Conservation (phyloP, 2,797 vertebrate genomes). For the Helostoma temminkii region DNA sequence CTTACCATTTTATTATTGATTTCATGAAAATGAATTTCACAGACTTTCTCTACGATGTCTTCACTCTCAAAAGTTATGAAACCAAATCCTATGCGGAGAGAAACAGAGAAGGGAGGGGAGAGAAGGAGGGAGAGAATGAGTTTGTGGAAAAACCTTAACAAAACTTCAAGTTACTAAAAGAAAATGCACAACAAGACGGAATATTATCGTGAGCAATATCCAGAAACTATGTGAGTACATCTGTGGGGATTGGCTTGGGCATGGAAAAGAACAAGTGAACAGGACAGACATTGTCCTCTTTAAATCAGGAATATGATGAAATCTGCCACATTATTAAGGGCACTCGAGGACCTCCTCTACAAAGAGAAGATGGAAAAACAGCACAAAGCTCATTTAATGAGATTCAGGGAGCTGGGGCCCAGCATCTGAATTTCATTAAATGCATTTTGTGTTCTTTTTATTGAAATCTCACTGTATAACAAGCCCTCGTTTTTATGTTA, state of each 20-base stretch:
- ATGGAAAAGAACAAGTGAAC: slow-evolving; percentile 77
- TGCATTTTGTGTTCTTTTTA: slow-evolving; percentile 87
- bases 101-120: slow-evolving; percentile 63
- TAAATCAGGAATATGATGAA: slow-evolving; percentile 85
- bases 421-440: slow-evolving; percentile 90
- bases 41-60: slow-evolving; percentile 99
- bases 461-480: slow-evolving; percentile 88
- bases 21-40: slow-evolving; percentile 99
- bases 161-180: slow-evolving; percentile 63
- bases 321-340: slow-evolving; percentile 86
- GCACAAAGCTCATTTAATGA: slow-evolving; percentile 89
- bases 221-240: slow-evolving; percentile 69
- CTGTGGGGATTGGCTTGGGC: slow-evolving; percentile 67
- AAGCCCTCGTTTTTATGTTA: slow-evolving; percentile 87
- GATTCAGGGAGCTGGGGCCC: slow-evolving; percentile 84
- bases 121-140: slow-evolving; percentile 49
- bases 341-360: slow-evolving; percentile 81
- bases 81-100: slow-evolving; percentile 91
- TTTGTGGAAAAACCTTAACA: slow-evolving; percentile 67
- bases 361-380: slow-evolving; percentile 82
- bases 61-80: slow-evolving; percentile 99
- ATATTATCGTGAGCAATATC: slow-evolving; percentile 70
- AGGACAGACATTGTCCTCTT: slow-evolving; percentile 84
- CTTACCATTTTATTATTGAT: slow-evolving; percentile 99
- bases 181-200: slow-evolving; percentile 57